A percentile compares a stretch with the other conserved stretches of the same genome.
These are phyloP conservation scores for Galaxea fascicularis DNA, from an alignment of 92 coral and sea anemone species.

Conservation along the genomic window DNA sequence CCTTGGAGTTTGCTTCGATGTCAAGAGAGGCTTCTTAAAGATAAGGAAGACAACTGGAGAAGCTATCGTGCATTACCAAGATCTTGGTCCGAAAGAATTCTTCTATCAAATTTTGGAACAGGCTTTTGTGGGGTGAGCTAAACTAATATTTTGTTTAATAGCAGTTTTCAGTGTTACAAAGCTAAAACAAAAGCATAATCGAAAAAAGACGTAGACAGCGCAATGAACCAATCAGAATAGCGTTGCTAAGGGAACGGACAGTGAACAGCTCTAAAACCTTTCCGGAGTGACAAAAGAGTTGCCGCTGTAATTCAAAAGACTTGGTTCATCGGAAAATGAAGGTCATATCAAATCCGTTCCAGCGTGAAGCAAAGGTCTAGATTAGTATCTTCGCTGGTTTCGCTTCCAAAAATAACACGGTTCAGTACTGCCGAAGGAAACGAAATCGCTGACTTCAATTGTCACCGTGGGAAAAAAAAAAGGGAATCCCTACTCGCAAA, in stretches of 20 bases:
- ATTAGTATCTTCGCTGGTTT: neutral
- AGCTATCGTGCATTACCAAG: neutral
- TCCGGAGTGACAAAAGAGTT: neutral
- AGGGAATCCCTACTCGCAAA: too few relatives aligned
- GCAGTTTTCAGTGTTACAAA: neutral
- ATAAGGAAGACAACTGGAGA: conserved; percentile 11
- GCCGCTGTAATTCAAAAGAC: neutral
- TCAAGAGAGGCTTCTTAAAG: neutral
- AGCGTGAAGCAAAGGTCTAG: neutral
- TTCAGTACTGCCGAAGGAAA: too few relatives aligned
- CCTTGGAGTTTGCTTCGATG: neutral
- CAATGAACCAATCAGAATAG: too few relatives aligned
- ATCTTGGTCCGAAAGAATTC: neutral
- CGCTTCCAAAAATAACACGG: too few relatives aligned
- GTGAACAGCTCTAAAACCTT: too few relatives aligned
- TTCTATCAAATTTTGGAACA: conserved; percentile 6
- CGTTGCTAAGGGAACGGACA: too few relatives aligned
- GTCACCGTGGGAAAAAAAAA: too few relatives aligned
- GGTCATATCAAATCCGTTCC: neutral
- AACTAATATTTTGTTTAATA: neutral
- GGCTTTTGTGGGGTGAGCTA: neutral
- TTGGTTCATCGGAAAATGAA: neutral
- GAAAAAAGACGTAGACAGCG: too few relatives aligned
- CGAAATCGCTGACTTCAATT: too few relatives aligned
- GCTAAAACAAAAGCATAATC: neutral